Conservation (phyloP, 2,888 invertebrate species). For the Caenorhabditis auriculariae region DNA sequence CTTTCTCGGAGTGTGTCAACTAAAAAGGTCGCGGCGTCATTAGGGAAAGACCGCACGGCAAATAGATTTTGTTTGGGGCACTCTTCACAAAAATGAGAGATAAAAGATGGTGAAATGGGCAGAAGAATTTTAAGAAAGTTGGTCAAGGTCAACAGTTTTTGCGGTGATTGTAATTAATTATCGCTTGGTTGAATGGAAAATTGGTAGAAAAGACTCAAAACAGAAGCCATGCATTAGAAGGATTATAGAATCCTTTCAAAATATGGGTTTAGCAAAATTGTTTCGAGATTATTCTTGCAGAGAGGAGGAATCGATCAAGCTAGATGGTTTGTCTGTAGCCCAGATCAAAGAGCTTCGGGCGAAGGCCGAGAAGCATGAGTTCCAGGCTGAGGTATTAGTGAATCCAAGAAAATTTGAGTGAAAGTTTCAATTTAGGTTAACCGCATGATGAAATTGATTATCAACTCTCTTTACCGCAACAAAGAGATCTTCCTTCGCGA, state of each 20-base stretch:
- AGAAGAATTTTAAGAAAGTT: no score
- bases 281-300: constrained; percentile 67
- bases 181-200: no score
- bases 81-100: constrained; percentile 1
- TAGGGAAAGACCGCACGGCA: constrained; percentile 1
- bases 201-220: no score
- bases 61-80: constrained; percentile 14
- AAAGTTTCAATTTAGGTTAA: constrained; percentile 67
- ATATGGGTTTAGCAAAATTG: neutral
- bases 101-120: no score
- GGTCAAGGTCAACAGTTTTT: constrained; percentile 5
- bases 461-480: constrained; percentile 96
- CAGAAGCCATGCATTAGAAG: no score
- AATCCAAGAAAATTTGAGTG: neutral
- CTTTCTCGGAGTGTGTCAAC: no score
- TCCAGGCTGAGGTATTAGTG: constrained; percentile 88
- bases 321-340: constrained; percentile 90
- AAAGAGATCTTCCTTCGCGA: constrained; percentile 85
- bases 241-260: neutral
- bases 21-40: no score
- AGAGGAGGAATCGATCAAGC: constrained; percentile 92
- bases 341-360: constrained; percentile 88
- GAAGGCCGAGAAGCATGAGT: constrained; percentile 74
- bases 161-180: no score
- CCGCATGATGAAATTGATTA: constrained; percentile 99